Evolutionary conservation across 2,797 vertebrate species (phyloP).

Genomic region (Neostethus bicornis): DNA sequence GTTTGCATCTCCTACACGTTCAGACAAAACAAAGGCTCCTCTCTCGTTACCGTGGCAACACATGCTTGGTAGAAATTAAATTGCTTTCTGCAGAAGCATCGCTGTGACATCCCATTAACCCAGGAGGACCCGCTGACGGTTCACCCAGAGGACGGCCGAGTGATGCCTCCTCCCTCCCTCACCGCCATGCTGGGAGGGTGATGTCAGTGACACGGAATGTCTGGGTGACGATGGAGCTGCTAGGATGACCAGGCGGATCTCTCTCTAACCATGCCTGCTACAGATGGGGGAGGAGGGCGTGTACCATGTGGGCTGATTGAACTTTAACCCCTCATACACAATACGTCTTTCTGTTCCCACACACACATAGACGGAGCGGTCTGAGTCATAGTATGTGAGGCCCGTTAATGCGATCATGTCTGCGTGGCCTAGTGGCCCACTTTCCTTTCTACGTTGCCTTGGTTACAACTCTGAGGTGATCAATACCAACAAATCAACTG

Average conservation of each 20-base stretch:
- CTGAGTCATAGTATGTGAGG: slow-evolving; percentile 65
- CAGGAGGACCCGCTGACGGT: slow-evolving; percentile 37
- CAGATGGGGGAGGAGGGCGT: slow-evolving; percentile 42
- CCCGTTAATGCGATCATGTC: slow-evolving; percentile 28
- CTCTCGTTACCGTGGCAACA: slow-evolving; percentile 59
- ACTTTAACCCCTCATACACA: slow-evolving; percentile 59
- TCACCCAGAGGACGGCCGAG: slow-evolving; percentile 50
- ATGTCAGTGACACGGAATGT: slow-evolving; percentile 40
- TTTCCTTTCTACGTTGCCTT: neutral
- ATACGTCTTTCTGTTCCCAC: slow-evolving; percentile 64
- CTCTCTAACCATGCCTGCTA: slow-evolving; percentile 64
- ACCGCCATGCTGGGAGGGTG: slow-evolving; percentile 28
- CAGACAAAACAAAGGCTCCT: slow-evolving; percentile 50
- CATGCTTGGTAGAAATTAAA: slow-evolving; percentile 58
- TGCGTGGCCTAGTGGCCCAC: slow-evolving; percentile 17
- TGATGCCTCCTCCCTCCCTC: slow-evolving; percentile 20
- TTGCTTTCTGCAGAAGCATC: slow-evolving; percentile 60
- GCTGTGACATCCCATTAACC: slow-evolving; percentile 64
- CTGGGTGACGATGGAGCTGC: slow-evolving; percentile 53
- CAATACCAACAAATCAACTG: slow-evolving; percentile 19
- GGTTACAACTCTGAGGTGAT: slow-evolving; percentile 12
- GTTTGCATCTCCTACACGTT: slow-evolving; percentile 41
- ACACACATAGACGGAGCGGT: slow-evolving; percentile 16
- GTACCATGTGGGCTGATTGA: slow-evolving; percentile 48
- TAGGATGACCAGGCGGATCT: slow-evolving; percentile 56